Conservation (phyloP, 2,113 vertebrate species). For the Rhombomys opimus region DNA sequence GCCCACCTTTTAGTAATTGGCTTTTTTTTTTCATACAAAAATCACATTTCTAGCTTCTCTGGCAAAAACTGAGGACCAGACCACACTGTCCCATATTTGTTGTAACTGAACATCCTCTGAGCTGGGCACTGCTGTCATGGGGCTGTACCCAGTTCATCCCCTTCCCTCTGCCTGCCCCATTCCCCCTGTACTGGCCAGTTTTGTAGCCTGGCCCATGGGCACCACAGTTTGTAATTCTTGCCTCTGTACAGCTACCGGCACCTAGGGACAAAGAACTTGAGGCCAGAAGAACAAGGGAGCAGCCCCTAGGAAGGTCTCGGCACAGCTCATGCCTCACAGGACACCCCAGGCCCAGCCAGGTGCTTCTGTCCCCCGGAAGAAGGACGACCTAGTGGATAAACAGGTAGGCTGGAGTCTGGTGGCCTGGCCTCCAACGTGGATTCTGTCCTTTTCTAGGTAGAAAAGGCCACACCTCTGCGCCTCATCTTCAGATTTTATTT, state of each 20-base stretch:
- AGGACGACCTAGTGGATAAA: too few species aligned
- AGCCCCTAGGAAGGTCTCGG: not conserved
- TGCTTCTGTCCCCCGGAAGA: accelerated
- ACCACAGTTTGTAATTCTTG: not conserved
- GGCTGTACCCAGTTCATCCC: too few species aligned
- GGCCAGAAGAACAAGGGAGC: not conserved
- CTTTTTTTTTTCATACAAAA: not conserved
- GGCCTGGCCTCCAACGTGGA: not conserved
- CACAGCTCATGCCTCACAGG: not conserved
- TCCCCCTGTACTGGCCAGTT: not conserved
- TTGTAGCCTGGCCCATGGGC: accelerated
- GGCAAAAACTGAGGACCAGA: not conserved
- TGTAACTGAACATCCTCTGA: not conserved
- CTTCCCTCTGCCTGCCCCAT: accelerated
- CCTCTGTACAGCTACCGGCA: not conserved
- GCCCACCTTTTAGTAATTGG: not conserved
- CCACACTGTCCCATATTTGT: not conserved
- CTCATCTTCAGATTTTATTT: not conserved
- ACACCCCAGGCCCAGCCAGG: not conserved
- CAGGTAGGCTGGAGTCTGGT: not conserved
- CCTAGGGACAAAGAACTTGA: not conserved
- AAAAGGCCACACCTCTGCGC: not conserved
- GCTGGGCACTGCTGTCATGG: not conserved
- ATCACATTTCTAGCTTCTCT: slow-evolving; percentile 34
- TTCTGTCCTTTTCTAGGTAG: not conserved